phyloP scores from a whole-genome alignment of 2,797 vertebrate species.

The Myoxocephalus aenaeus region DNA sequence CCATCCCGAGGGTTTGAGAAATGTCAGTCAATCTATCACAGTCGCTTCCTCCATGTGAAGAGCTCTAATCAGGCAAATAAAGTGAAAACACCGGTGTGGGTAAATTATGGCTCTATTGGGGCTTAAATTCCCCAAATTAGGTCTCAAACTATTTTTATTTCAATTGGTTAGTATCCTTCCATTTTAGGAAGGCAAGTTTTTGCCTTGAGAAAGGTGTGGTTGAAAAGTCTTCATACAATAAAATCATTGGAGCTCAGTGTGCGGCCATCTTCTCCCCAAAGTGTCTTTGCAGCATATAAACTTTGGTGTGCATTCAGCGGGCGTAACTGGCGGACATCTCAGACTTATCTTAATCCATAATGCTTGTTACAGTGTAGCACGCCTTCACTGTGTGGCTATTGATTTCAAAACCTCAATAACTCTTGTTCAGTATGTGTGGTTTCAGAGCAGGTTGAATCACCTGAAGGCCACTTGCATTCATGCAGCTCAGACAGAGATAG shows the following conservation, averaged over 20 bases:
- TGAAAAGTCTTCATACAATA: background rate
- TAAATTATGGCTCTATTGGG: background rate
- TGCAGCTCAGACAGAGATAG: background rate
- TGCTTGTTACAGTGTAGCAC: background rate
- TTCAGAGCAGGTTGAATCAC: background rate
- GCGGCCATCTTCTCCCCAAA: background rate
- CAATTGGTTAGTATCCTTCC: background rate
- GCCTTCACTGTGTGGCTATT: background rate
- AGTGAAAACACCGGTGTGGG: constrained; percentile 1
- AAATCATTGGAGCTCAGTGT: background rate
- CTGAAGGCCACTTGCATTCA: background rate
- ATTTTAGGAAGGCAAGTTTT: background rate
- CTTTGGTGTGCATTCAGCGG: background rate
- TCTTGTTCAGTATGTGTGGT: background rate
- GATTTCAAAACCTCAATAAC: background rate
- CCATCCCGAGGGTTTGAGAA: background rate
- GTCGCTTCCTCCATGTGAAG: background rate
- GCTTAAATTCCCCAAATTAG: background rate
- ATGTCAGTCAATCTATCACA: constrained; percentile 10
- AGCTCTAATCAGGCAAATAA: background rate
- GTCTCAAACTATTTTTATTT: background rate
- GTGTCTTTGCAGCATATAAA: background rate
- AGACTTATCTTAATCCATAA: background rate
- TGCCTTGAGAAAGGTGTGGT: background rate
- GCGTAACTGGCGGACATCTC: background rate